A percentile compares a stretch with the other conserved stretches of the same genome.
Evolutionary conservation across 2,797 vertebrate species (phyloP).

Genomic region (Danio albolineatus): DNA sequence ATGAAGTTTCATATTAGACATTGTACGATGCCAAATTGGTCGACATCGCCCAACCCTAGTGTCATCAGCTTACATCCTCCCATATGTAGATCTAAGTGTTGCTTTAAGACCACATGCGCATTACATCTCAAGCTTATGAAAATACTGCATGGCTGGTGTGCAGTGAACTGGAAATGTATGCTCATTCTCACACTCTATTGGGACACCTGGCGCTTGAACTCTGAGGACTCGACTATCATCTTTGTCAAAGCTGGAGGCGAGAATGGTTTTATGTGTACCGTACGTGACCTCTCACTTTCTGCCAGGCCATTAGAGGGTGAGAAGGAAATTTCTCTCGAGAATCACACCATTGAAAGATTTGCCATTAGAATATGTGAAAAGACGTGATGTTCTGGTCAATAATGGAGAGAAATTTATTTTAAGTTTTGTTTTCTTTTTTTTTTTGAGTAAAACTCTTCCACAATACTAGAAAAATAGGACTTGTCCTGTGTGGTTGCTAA

Average conservation of each 20-base stretch:
- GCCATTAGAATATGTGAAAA: background rate
- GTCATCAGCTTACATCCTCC: no score
- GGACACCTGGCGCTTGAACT: conserved; percentile 24
- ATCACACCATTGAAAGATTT: conserved; percentile 12
- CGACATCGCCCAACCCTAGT: no score
- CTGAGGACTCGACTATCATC: conserved; percentile 4
- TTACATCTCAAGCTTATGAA: conserved; percentile 7
- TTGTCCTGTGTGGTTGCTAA: no score
- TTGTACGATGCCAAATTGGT: no score
- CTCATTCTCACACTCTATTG: conserved; percentile 33
- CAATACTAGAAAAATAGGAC: no score
- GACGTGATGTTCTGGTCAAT: background rate
- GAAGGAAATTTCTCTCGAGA: conserved; percentile 29
- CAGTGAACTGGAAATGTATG: conserved; percentile 10
- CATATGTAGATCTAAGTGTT: background rate
- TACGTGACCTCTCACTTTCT: conserved; percentile 36
- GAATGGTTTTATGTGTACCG: conserved; percentile 41
- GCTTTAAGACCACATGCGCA: background rate
- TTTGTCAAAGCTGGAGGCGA: conserved; percentile 44
- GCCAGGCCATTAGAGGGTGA: conserved; percentile 32
- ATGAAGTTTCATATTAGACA: no score
- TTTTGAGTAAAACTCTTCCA: background rate
- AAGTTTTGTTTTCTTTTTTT: background rate
- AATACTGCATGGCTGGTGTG: conserved; percentile 11
- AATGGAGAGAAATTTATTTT: background rate